Percentiles rank a stretch among this genome's conserved stretches.
phyloP scores from a whole-genome alignment of 2,113 vertebrate genomes.

The Rhea pennata region DNA sequence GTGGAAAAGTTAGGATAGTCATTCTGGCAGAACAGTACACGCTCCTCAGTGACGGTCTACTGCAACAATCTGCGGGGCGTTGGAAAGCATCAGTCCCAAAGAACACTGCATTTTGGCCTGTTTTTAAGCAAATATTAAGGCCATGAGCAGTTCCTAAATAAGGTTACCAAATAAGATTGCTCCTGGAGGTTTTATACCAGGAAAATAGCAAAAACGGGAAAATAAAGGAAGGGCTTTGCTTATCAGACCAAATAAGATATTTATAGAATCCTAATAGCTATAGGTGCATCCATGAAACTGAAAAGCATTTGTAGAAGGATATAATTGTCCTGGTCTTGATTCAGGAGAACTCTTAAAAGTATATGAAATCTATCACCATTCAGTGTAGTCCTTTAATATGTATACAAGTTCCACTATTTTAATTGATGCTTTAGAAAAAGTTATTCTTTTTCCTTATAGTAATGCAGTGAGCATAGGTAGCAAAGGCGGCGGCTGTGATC shows the following conservation, averaged over 20 bases:
- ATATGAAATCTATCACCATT: not conserved
- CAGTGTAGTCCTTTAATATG: not conserved
- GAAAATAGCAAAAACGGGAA: not conserved
- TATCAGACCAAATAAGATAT: not conserved
- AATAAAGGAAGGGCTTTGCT: not conserved
- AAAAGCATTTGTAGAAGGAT: not conserved
- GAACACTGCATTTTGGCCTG: not conserved
- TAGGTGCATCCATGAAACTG: not conserved
- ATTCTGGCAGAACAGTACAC: accelerated
- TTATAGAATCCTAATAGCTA: no score
- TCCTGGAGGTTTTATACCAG: not conserved
- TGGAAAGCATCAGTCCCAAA: not conserved
- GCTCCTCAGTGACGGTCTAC: not conserved
- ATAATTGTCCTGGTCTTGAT: not conserved
- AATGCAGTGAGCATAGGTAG: not conserved
- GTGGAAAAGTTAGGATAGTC: not conserved
- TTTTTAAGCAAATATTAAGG: not conserved
- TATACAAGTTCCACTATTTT: not conserved
- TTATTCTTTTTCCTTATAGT: not conserved
- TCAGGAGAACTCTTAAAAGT: not conserved
- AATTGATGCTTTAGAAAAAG: not conserved
- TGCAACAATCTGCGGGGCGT: not conserved
- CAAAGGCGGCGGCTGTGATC: not conserved
- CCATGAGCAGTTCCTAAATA: not conserved
- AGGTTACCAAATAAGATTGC: not conserved